phyloP scores from a whole-genome alignment of 35 echinoderm and acorn worm genomes.

The Antedon bifida region DNA sequence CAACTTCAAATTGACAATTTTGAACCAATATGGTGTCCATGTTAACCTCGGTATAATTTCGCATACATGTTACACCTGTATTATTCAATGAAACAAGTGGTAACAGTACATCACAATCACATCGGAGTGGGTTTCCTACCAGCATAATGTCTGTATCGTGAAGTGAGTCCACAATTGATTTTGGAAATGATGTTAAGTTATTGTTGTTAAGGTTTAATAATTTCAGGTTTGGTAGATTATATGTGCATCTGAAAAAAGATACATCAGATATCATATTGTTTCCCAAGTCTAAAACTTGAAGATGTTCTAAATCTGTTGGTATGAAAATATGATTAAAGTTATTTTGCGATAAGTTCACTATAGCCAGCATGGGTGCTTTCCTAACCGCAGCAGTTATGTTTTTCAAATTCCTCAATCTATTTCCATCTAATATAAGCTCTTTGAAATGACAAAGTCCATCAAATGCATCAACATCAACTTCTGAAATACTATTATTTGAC shows the following conservation, averaged over 20 bases:
- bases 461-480: background rate
- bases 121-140: background rate
- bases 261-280: background rate
- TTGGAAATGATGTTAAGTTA: background rate
- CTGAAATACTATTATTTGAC: background rate
- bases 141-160: background rate
- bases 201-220: background rate
- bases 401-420: background rate
- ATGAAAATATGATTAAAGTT: background rate
- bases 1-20: background rate
- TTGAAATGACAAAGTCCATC: background rate
- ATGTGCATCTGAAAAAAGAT: background rate
- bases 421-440: background rate
- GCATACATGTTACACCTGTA: background rate
- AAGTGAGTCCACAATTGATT: background rate
- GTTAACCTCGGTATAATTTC: background rate
- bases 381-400: background rate
- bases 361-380: background rate
- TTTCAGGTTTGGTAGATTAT: background rate
- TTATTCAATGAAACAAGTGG: background rate
- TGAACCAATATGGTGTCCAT: background rate
- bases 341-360: background rate
- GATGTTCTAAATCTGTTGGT: background rate
- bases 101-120: background rate
- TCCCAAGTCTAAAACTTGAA: background rate